These are phyloP conservation scores for Nycticryphes semicollaris DNA, from an alignment of 2,113 vertebrate species.

Conservation along the genomic window DNA sequence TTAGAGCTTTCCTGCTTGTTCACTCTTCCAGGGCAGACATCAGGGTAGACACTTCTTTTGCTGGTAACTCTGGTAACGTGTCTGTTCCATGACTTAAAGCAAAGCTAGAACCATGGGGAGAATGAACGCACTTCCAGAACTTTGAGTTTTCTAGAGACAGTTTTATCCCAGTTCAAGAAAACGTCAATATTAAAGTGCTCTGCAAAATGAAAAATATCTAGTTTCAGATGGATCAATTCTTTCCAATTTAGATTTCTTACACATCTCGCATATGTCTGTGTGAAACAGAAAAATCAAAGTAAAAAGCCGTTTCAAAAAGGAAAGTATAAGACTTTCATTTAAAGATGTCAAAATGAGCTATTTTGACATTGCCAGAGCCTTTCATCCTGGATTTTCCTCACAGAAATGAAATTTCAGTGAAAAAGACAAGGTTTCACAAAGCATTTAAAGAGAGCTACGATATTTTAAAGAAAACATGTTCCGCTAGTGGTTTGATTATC, in stretches of 20 bases:
- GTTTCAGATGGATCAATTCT: not conserved
- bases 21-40: not conserved
- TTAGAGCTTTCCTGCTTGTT: not conserved
- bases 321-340: not conserved
- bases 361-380: not conserved
- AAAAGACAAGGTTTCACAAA: not conserved
- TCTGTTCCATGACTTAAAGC: not conserved
- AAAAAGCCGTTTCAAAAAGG: not conserved
- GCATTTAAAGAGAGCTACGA: not conserved
- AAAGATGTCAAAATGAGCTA: slow-evolving; percentile 3
- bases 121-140: not conserved
- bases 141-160: not conserved
- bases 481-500: not conserved
- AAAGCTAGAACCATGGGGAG: not conserved
- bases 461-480: not conserved
- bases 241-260: not conserved
- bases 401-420: not conserved
- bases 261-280: not conserved
- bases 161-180: not conserved
- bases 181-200: not conserved
- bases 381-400: not conserved
- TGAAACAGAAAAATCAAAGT: not conserved
- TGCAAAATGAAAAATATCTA: not conserved
- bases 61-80: not conserved
- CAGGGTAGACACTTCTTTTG: not conserved